A percentile compares a stretch with the other conserved stretches of the same genome.
These are phyloP conservation scores for Aptenodytes patagonicus DNA, from an alignment of 2,113 vertebrate genomes.

Conservation along the genomic window DNA sequence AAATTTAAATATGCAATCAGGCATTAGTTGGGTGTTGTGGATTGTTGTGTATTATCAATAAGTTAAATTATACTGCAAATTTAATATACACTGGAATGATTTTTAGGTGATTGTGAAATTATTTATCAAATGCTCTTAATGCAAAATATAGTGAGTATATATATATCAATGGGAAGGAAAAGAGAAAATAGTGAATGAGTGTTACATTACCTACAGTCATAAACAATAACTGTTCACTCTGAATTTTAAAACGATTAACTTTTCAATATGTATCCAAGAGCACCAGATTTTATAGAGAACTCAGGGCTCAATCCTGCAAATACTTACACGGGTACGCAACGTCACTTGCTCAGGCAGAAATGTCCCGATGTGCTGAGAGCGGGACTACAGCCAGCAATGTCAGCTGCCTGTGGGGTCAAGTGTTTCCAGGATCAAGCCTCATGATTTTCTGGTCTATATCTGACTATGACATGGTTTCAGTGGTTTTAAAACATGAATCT, in stretches of 20 bases:
- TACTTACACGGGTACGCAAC: background rate
- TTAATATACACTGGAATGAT: constrained; percentile 57
- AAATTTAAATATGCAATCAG: constrained; percentile 88
- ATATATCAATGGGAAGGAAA: constrained; percentile 42
- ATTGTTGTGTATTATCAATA: constrained; percentile 68
- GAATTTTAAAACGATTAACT: constrained; percentile 24
- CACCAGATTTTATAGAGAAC: background rate
- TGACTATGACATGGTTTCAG: constrained; percentile 1
- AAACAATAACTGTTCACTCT: constrained; percentile 28
- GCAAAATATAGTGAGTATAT: constrained; percentile 49
- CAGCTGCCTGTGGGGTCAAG: background rate
- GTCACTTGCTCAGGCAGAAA: background rate
- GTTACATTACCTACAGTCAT: constrained; percentile 38
- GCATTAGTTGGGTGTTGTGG: constrained; percentile 77
- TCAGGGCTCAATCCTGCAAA: constrained; percentile 7
- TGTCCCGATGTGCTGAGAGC: background rate
- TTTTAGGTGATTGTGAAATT: constrained; percentile 59
- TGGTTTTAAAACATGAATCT: background rate
- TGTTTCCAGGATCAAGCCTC: constrained; percentile 37
- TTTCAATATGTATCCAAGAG: background rate
- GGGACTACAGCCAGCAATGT: background rate
- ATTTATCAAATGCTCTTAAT: constrained; percentile 37
- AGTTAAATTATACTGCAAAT: constrained; percentile 58
- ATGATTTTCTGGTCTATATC: background rate
- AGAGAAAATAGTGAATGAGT: constrained; percentile 40